Evolutionary conservation across 2,113 vertebrate species (phyloP).

Genomic region (Vireo altiloquus): DNA sequence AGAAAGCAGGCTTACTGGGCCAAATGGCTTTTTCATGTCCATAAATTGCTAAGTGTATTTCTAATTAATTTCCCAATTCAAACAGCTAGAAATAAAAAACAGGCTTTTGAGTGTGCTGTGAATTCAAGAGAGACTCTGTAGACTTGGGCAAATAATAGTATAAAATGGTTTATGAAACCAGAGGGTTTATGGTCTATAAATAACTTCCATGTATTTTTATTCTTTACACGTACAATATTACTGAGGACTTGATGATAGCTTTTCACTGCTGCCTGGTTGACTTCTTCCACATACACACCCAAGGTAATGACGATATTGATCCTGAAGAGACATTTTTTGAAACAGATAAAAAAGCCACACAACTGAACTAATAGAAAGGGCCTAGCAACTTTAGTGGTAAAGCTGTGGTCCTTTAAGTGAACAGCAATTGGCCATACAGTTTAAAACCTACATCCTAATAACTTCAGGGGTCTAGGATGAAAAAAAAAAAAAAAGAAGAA

Average conservation of each 20-base stretch:
- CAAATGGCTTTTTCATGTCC: slow-evolving; percentile 63
- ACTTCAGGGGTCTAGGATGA: background rate
- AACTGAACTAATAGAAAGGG: slow-evolving; percentile 55
- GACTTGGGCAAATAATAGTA: slow-evolving; percentile 66
- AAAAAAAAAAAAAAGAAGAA: background rate
- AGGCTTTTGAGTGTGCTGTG: slow-evolving; percentile 43
- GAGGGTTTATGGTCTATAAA: slow-evolving; percentile 74
- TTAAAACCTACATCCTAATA: slow-evolving; percentile 40
- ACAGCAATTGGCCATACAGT: slow-evolving; percentile 4
- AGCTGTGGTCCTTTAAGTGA: slow-evolving; percentile 17
- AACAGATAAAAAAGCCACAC: slow-evolving; percentile 63
- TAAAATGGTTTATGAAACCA: slow-evolving; percentile 73
- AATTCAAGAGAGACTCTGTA: slow-evolving; percentile 56
- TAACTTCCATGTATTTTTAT: slow-evolving; percentile 73
- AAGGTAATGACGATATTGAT: slow-evolving; percentile 77
- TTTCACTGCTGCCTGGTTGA: slow-evolving; percentile 73
- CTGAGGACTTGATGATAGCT: slow-evolving; percentile 74
- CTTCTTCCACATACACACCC: slow-evolving; percentile 64
- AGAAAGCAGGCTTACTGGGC: slow-evolving; percentile 26
- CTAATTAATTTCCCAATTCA: slow-evolving; percentile 70
- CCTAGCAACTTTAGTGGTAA: slow-evolving; percentile 52
- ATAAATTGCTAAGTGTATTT: slow-evolving; percentile 64
- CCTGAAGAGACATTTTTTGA: slow-evolving; percentile 68
- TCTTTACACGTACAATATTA: slow-evolving; percentile 74
- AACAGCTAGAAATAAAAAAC: slow-evolving; percentile 61